Evolutionary conservation across 2,797 vertebrate genomes (phyloP), one percentile per base, ranked within the genome.

Genomic region (Helostoma temminkii): DNA sequence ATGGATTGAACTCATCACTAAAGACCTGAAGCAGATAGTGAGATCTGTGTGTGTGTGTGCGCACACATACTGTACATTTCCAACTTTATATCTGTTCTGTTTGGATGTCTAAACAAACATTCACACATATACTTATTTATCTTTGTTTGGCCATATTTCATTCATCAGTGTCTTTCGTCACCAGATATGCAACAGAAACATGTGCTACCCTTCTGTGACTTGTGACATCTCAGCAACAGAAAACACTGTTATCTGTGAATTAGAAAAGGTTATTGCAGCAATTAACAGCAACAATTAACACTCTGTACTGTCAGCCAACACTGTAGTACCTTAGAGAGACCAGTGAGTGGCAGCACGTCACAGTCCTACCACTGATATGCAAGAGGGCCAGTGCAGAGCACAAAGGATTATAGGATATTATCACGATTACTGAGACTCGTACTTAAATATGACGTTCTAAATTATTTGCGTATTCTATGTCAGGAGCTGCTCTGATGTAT

Each of bases 1-100:
- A 82, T 65, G 62, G 65, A 86, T 76, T 60, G 54, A 69, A 43
- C 24, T 70, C 71, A 77, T 83, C 24, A 9, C 36, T 3, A 7
- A 34, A 50, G 56, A 49, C 37, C 55, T n/a, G 60, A 2, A 61
- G 54, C 67, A 69, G 50, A 65, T 2, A 9, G 21, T 48, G n/a
- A 59, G 48, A 75, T 53, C 67, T 68, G 50, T 46, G 14, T 60
- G 34, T 50, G 63, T 62, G 28, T 21, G 43, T 52, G 71, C 28
- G 48, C n/a, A n/a, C n/a, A n/a, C n/a, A n/a, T 53, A n/a, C n/a
- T 50, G 7, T 45, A 36, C n/a, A 9, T 36, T 24, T 47, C 21
- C 18, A 59, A 26, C 53, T 45, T 6, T 2, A 39, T n/a, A n/a
- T n/a, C n/a, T n/a, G n/a, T n/a, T n/a, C n/a, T n/a, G n/a, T n/a